Conservation (phyloP, 1,140 invertebrate genomes). For the Lutraria rhynchaena region DNA sequence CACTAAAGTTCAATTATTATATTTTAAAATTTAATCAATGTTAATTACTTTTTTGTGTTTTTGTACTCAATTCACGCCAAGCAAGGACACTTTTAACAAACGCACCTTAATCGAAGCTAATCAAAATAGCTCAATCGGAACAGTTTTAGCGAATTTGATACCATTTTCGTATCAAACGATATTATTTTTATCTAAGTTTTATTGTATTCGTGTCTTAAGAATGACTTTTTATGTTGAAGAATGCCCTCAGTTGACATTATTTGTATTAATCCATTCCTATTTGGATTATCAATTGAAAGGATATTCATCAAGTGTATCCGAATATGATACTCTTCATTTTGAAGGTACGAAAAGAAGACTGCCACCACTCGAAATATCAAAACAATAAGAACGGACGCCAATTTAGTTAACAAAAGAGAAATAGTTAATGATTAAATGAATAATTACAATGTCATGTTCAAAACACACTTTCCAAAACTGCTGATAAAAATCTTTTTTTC, state of each 20-base stretch:
- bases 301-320: conserved; percentile 43
- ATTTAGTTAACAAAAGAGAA: conserved; percentile 38
- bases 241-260: conserved; percentile 47
- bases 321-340: conserved; percentile 41
- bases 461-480: conserved; percentile 34
- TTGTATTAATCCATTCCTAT: conserved; percentile 20
- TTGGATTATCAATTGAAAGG: conserved; percentile 51
- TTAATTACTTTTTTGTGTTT: no score
- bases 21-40: no score
- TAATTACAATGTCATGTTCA: conserved; percentile 20
- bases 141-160: conserved; percentile 1
- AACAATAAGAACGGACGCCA: conserved; percentile 19
- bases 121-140: conserved; percentile 24
- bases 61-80: no score
- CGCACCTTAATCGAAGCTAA: background rate
- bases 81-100: no score
- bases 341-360: conserved; percentile 22
- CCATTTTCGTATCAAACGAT: conserved; percentile 36
- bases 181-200: conserved; percentile 52
- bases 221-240: conserved; percentile 31
- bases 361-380: conserved; percentile 12
- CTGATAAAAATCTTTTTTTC: conserved; percentile 22
- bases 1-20: no score
- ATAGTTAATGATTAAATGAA: conserved; percentile 46
- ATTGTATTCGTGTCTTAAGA: conserved; percentile 37